Base-by-base conservation (phyloP, 2,888 invertebrate genomes). In the Drepanosiphum platanoidis region DNA sequence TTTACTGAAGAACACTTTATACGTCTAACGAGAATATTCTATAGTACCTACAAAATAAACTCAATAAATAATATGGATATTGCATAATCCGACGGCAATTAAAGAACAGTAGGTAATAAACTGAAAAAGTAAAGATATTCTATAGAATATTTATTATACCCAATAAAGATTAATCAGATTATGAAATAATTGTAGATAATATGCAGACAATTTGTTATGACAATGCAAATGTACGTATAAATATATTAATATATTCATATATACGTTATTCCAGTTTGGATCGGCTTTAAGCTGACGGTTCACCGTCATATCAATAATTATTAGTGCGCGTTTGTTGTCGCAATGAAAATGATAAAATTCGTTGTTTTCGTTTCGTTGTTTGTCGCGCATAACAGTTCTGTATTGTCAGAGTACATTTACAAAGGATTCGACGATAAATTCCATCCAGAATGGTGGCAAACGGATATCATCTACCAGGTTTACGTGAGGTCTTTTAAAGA, bases 401-500 rank as follows among this genome's bases (percentile, higher is more conserved):
- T 0, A 90, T 93, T 0, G 92, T 93, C 0, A 94, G 95, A 95
- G 90, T 92, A 86, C 94, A 92, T 92, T 92, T 92, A 87, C 90
- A 91, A 0, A 88, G 89, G 4, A 90, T 94, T 1, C 30, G 68
- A 84, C 13, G 52, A 75, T 89, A 91, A 77, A 93, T 94, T 88
- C 94, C 27, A 58, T 27, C 71, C 86, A 5, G 93, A 95, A 88
- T 97, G 97, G 97, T 97, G 95, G 94, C 92, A 95, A 89, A 93
- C 92, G 78, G 92, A 93, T 52, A 92, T 93, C 5, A 92, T 96
- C 79, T 97, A 97, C 90, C 96, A 97, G 90, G 94, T 96, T 86
- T 95, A 95, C 89, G 94, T 96, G 0, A 91, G 95, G 83, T 95
- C 96, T 0, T 97, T 96, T 90, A 93, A 93, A 89, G 97, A 98